A percentile compares a stretch with the other conserved stretches of the same genome.
Conservation (phyloP, 2,888 invertebrate species). For the Pollenia labialis region DNA sequence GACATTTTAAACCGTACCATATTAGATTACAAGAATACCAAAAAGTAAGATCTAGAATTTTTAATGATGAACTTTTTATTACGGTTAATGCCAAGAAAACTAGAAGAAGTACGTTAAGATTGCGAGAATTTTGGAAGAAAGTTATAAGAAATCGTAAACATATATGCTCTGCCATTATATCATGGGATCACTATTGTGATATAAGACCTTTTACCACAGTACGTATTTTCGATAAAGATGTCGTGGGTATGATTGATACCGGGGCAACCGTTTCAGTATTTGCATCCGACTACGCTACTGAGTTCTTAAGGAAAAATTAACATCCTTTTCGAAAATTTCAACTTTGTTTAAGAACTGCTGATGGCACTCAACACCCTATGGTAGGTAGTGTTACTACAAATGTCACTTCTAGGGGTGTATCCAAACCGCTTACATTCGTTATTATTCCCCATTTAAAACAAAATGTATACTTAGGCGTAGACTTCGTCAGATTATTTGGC, state of each 20-base stretch:
- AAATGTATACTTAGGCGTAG: constrained; percentile 50
- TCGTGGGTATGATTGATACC: constrained; percentile 39
- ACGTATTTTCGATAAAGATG: constrained; percentile 10
- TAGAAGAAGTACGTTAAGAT: neutral
- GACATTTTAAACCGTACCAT: constrained; percentile 15
- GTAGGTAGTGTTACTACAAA: constrained; percentile 7
- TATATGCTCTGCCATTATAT: neutral
- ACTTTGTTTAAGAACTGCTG: constrained; percentile 7
- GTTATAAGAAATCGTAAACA: neutral
- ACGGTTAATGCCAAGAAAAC: too few species aligned
- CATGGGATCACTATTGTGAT: neutral
- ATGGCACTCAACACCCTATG: constrained; percentile 14
- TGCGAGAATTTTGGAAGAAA: neutral
- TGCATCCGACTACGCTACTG: neutral
- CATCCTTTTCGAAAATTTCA: constrained; percentile 15
- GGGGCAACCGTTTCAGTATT: constrained; percentile 40
- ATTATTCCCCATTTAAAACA: constrained; percentile 10
- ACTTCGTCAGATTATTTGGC: constrained; percentile 10
- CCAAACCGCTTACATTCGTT: neutral
- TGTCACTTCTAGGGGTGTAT: too few species aligned
- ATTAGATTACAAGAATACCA: neutral
- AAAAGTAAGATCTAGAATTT: neutral
- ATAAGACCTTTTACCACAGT: constrained; percentile 19
- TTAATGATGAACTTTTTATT: constrained; percentile 4
- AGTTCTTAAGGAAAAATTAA: constrained; percentile 1